phyloP scores from a whole-genome alignment of 2,113 vertebrate genomes.

The Trematocara zebra region DNA sequence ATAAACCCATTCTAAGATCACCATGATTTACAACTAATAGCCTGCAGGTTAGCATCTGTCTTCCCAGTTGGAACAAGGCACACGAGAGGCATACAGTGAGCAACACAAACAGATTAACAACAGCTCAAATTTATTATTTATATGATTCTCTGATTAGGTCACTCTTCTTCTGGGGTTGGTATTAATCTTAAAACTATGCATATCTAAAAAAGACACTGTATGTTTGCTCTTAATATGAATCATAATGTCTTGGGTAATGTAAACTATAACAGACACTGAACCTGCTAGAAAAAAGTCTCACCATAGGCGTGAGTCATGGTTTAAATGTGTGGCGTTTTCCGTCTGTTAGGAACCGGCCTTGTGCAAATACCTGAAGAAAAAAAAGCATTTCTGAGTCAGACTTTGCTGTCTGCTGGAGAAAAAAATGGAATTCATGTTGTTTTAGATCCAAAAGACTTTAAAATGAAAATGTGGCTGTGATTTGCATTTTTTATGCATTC shows the following conservation, averaged over 20 bases:
- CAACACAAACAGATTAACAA: background rate
- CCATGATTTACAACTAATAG: background rate
- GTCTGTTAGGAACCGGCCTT: constrained; percentile 22
- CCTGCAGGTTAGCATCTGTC: background rate
- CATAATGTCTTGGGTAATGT: constrained; percentile 14
- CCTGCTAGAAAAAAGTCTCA: background rate
- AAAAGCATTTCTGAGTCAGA: constrained; percentile 14
- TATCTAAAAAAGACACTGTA: constrained; percentile 12
- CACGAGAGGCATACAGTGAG: background rate
- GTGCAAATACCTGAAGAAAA: constrained; percentile 4
- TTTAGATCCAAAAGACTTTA: background rate
- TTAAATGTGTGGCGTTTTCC: constrained; percentile 8
- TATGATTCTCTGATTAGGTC: background rate
- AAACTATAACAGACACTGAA: constrained; percentile 1
- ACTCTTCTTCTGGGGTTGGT: background rate
- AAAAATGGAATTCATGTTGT: background rate
- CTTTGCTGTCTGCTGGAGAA: constrained; percentile 4
- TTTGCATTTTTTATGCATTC: constrained; percentile 46
- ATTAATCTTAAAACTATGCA: background rate
- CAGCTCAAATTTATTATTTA: background rate
- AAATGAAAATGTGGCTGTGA: constrained; percentile 2
- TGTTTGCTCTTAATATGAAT: constrained; percentile 26
- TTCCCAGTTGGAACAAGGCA: background rate
- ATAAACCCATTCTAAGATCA: background rate
- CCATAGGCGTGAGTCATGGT: constrained; percentile 22